phyloP scores from a whole-genome alignment of 2,113 vertebrate genomes.

The Ailurus styani region DNA sequence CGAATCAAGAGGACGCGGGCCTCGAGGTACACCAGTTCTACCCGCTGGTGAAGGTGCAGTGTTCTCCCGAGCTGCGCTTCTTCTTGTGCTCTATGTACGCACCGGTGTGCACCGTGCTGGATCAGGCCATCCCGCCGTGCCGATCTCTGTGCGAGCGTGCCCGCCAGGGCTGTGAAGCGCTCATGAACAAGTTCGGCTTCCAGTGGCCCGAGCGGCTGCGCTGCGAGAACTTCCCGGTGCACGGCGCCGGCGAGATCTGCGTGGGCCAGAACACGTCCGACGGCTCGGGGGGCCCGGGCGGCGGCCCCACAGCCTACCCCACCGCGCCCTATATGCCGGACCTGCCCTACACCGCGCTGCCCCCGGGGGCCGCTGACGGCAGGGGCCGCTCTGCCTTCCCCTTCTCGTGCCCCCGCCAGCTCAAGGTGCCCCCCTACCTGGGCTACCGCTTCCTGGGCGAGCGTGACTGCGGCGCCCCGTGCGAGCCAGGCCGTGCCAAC shows the following conservation, averaged over 20 bases:
- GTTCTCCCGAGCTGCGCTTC: conserved; percentile 91
- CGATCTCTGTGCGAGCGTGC: conserved; percentile 88
- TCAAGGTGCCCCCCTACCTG: conserved; percentile 90
- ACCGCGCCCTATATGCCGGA: conserved; percentile 77
- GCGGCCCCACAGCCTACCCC: conserved; percentile 80
- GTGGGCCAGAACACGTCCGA: conserved; percentile 91
- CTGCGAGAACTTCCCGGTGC: conserved; percentile 89
- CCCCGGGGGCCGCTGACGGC: conserved; percentile 48
- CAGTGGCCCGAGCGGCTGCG: conserved; percentile 89
- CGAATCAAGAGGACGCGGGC: conserved; percentile 90
- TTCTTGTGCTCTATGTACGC: conserved; percentile 93
- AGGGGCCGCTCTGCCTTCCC: conserved; percentile 69
- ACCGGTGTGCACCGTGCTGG: conserved; percentile 90
- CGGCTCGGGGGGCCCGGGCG: conserved; percentile 61
- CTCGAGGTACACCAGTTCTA: conserved; percentile 94
- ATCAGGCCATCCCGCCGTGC: conserved; percentile 90
- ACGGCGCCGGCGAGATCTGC: conserved; percentile 89
- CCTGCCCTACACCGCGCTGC: conserved; percentile 76
- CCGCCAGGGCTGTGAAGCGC: conserved; percentile 91
- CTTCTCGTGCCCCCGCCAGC: conserved; percentile 91
- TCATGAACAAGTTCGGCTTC: conserved; percentile 93
- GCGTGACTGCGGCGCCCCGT: conserved; percentile 93
- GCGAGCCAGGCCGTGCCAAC: conserved; percentile 85
- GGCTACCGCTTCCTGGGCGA: conserved; percentile 92
- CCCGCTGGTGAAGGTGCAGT: conserved; percentile 93